phyloP scores from a whole-genome alignment of 1,140 invertebrate species.

The Melipona quadrifasciata region DNA sequence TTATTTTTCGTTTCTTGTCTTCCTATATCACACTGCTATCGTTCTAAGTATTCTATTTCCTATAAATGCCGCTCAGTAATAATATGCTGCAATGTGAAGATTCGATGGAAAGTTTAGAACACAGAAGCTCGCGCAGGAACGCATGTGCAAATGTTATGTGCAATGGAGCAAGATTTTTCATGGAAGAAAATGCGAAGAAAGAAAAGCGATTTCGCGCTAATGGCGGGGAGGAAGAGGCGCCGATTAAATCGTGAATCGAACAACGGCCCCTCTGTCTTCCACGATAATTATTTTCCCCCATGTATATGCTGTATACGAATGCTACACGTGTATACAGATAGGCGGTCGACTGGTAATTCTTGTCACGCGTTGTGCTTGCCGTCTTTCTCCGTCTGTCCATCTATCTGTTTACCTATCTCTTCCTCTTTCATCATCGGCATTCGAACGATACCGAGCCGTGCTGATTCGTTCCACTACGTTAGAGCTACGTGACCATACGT shows the following conservation, averaged over 20 bases:
- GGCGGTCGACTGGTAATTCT: conserved; percentile 31
- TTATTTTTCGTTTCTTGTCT: neutral
- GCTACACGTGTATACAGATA: conserved; percentile 53
- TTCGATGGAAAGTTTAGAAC: neutral
- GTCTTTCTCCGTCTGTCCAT: conserved; percentile 35
- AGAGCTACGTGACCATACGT: conserved; percentile 44
- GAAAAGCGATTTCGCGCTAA: conserved; percentile 30
- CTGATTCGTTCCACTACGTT: conserved; percentile 48
- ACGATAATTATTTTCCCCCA: conserved; percentile 55
- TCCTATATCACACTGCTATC: neutral
- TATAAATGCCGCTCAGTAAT: neutral
- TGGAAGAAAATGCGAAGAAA: neutral
- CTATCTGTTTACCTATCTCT: conserved; percentile 57
- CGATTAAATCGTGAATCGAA: conserved; percentile 35
- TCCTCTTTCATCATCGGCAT: conserved; percentile 59
- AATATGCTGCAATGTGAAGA: too few relatives aligned
- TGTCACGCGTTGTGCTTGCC: conserved; percentile 42
- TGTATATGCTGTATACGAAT: conserved; percentile 35
- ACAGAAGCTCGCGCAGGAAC: neutral
- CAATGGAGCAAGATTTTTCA: neutral
- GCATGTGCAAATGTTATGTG: neutral
- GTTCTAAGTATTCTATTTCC: neutral
- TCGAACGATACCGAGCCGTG: conserved; percentile 39
- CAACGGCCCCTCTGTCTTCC: conserved; percentile 52
- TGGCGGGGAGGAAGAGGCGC: too few relatives aligned